A percentile compares a stretch with the other conserved stretches of the same genome.
These are phyloP conservation scores for Tinamus major DNA, from an alignment of 2,797 vertebrate species.

Conservation along the genomic window DNA sequence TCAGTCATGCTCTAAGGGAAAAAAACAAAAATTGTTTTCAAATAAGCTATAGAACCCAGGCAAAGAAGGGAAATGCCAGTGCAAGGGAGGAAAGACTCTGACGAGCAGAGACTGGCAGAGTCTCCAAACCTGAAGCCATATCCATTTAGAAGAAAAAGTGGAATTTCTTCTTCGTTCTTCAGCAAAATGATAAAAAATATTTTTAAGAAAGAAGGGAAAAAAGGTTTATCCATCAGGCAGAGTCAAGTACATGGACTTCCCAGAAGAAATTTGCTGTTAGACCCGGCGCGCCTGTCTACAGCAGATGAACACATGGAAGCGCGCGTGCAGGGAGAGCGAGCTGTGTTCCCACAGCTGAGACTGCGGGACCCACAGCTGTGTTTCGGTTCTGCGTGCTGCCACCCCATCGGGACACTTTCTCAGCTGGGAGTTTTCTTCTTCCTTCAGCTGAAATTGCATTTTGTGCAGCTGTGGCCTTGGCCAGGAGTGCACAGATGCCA, in stretches of 20 bases:
- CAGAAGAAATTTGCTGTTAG: background rate
- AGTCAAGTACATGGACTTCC: background rate
- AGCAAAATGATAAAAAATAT: background rate
- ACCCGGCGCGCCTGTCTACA: rapidly evolving
- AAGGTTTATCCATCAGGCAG: background rate
- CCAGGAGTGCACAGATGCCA: background rate
- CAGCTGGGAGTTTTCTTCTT: background rate
- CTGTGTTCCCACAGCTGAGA: background rate
- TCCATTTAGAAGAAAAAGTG: background rate
- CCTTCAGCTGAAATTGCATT: background rate
- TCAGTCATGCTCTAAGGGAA: background rate
- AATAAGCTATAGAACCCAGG: background rate
- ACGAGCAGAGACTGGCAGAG: background rate
- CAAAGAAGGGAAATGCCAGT: background rate
- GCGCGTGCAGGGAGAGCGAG: background rate
- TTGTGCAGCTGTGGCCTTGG: rapidly evolving
- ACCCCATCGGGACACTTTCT: background rate
- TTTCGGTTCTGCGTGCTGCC: background rate
- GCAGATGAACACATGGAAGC: background rate
- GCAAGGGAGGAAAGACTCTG: background rate
- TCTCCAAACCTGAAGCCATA: background rate
- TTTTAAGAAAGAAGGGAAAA: rapidly evolving
- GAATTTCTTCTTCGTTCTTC: background rate
- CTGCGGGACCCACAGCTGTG: background rate
- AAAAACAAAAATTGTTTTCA: rapidly evolving